Evolutionary conservation across 37 sponge, comb jelly and placozoan genomes (phyloP).

Genomic region (Oopsacas minuta): DNA sequence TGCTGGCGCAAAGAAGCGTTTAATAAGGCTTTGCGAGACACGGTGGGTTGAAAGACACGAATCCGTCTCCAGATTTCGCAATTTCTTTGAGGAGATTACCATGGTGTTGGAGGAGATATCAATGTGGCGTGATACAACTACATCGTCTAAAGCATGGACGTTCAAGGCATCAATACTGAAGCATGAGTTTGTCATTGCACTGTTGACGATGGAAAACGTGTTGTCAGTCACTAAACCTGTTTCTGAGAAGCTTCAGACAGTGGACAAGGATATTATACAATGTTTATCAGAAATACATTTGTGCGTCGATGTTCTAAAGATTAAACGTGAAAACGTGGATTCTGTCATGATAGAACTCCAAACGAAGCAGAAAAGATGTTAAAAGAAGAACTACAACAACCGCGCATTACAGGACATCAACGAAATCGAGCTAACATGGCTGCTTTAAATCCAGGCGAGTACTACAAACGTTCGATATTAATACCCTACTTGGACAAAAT

Average conservation of each 20-base stretch:
- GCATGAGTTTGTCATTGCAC: slow-evolving; percentile 13
- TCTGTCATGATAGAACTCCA: not conserved
- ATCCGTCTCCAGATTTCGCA: not conserved
- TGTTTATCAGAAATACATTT: not conserved
- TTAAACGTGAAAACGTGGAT: not conserved
- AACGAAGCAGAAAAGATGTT: not conserved
- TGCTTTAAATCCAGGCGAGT: slow-evolving; percentile 17
- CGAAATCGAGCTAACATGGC: slow-evolving; percentile 17
- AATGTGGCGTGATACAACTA: not conserved
- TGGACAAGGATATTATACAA: slow-evolving; percentile 6
- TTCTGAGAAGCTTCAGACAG: slow-evolving; percentile 18
- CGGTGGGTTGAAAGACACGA: slow-evolving; percentile 23
- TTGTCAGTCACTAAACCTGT: slow-evolving; percentile 9
- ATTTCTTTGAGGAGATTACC: not conserved
- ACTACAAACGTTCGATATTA: slow-evolving; percentile 17
- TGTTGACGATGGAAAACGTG: slow-evolving; percentile 10
- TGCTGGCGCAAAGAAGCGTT: slow-evolving; percentile 11
- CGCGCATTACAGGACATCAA: not conserved
- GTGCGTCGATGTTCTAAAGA: not conserved
- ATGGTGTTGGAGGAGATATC: not conserved
- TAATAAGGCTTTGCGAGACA: slow-evolving; percentile 27
- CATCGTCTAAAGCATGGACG: slow-evolving; percentile 10
- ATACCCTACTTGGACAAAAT: not conserved
- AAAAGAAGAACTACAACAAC: slow-evolving; percentile 14
- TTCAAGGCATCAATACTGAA: slow-evolving; percentile 12